Percentiles rank a stretch among this genome's conserved stretches.
Conservation (phyloP, 2,797 vertebrate genomes). For the Poeciliopsis turneri region DNA sequence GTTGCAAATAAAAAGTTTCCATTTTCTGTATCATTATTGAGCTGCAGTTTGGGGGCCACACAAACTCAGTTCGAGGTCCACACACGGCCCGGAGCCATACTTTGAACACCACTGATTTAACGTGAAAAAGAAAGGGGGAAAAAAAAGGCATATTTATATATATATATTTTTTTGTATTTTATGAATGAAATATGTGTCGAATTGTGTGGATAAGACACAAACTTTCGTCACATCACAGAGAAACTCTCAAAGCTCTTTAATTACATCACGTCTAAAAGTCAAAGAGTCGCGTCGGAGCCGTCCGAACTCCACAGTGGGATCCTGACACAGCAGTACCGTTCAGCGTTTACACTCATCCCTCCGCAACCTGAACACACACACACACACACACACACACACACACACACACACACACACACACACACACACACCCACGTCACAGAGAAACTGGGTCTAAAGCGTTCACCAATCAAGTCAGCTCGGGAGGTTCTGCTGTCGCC, state of each 20-base stretch:
- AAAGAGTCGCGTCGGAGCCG: constrained; percentile 51
- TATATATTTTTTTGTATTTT: background rate
- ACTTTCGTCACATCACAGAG: constrained; percentile 15
- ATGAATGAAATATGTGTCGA: background rate
- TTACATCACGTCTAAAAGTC: constrained; percentile 70
- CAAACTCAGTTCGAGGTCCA: too few species aligned
- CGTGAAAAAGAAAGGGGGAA: too few species aligned
- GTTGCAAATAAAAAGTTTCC: too few species aligned
- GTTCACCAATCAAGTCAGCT: constrained; percentile 74
- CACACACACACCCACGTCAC: constrained; percentile 9
- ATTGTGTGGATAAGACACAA: background rate
- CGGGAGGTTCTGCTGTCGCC: constrained; percentile 54
- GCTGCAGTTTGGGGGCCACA: too few species aligned
- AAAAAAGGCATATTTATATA: too few species aligned
- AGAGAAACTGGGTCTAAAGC: constrained; percentile 33
- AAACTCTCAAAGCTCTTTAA: constrained; percentile 67
- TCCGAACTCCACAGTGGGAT: constrained; percentile 51
- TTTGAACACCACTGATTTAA: too few species aligned
- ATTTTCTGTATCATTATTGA: too few species aligned
- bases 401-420: too few species aligned
- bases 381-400: constrained; percentile 12
- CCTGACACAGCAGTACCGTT: constrained; percentile 28
- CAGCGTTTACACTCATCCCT: constrained; percentile 6
- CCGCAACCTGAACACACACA: constrained; percentile 8
- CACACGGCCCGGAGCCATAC: too few species aligned